phyloP scores from a whole-genome alignment of 2,797 vertebrate genomes.

The Glossophaga mutica region DNA sequence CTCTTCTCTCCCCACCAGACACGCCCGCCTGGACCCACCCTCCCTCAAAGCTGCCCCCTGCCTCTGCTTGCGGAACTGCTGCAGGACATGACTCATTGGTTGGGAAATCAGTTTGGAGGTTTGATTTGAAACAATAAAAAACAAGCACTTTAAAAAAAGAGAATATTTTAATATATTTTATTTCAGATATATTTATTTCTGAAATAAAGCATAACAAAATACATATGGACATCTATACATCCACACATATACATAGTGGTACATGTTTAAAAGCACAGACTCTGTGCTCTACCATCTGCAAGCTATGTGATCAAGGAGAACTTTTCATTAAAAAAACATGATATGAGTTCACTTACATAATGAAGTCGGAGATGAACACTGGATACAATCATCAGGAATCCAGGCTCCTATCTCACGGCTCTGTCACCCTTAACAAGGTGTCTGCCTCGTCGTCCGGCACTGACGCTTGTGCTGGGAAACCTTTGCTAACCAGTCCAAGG shows the following conservation, averaged over 20 bases:
- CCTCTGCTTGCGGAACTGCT: not conserved
- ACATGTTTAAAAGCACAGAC: not conserved
- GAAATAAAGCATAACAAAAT: not conserved
- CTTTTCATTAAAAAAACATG: not conserved
- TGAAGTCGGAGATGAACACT: not conserved
- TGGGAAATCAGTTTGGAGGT: not conserved
- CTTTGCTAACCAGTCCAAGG: slow-evolving; percentile 81
- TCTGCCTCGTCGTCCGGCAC: not conserved
- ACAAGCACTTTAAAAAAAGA: not conserved
- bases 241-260: not conserved
- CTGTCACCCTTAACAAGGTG: not conserved
- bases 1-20: not conserved
- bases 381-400: not conserved
- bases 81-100: not conserved
- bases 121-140: not conserved
- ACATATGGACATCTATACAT: not conserved
- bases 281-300: not conserved
- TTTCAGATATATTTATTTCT: not conserved
- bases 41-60: not conserved
- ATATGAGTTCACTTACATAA: not conserved
- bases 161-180: not conserved
- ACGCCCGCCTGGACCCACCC: not conserved
- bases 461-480: slow-evolving; percentile 74
- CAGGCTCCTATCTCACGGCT: not conserved
- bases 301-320: not conserved